Evolutionary conservation across 1,140 invertebrate genomes (phyloP), one percentile per base, ranked within the genome.

Genomic region (Berghia stephanieae): DNA sequence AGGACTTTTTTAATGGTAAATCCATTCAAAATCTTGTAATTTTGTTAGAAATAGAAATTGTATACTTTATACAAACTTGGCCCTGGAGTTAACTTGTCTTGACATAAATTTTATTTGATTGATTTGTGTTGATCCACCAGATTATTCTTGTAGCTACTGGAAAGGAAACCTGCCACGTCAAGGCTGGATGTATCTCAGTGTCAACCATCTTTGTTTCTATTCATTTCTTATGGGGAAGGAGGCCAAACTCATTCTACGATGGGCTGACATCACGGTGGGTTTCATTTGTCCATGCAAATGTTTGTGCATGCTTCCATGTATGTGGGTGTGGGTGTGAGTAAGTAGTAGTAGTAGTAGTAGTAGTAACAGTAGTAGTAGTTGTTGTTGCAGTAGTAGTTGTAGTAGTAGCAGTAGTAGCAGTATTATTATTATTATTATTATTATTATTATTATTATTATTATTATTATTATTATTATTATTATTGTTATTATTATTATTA

Each of bases 131-230:
- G 8, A 10, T 67, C 38, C 79, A 78, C 6, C 67, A 92, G 89
- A 92, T 85, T 92, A 91, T 82, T 91, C 90, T 87, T 93, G 88
- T 87, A 98, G 96, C 86, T 98, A 96, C 87, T 96, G 95, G 94
- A 97, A 96, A 90, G 94, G 94, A 36, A 94, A 94, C 87, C 90
- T 99, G 78, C 97, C 97, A 3, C 91, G 94, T 52, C 97, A 98
- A 92, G 98, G 98, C 49, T 97, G 96, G 94, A 91, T 99, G 83
- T 99, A 99, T 88, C 92, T 99, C 21, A 98, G 96, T 67, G 93
- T 99, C 60, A 96, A 97, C 86, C 96, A 98, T 88, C 91, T 98
- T 84, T 98, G 96, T 86, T 99, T 99, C 90, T 96, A 99, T 89
- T 95, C 96, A 5, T 97, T 96, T 84, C 94, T 98, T 84, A 92